Evolutionary conservation across 53 echinoderm and acorn worm species (phyloP), one percentile per base, ranked within the genome.

Genomic region (Patiria pectinifera): DNA sequence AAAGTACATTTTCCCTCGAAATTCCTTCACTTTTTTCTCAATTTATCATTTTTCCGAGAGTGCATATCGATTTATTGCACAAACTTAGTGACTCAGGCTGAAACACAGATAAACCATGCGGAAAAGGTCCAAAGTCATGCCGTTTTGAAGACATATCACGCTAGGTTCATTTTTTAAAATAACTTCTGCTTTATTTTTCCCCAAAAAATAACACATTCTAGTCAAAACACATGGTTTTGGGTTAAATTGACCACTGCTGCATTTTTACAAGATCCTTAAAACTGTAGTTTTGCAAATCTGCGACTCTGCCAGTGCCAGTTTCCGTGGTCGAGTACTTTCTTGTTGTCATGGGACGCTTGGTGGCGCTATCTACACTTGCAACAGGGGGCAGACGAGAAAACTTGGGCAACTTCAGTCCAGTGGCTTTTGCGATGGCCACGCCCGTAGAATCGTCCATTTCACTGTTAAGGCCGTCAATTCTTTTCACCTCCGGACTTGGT

Each of bases 381-480:
- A 85, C 70, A 21, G 69, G 69, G 6, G 47, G 74, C 48, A 81
- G 18, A 3, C 3, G 12, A 62, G 48, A 47, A 46, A 72, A 24
- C 58, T 58, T 87, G 4, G 74, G 75, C 87, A 87, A n/a, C 76
- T 48, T 86, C 72, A 71, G 22, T 35, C 86, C 86, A 22, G 71
- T 22, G 71, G 71, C 86, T 75, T 49, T 72, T 13, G 87, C 87
- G 44, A 87, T 75, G 74, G n/a, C 75, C 0, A 24, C 25, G 6
- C 53, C 86, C 13, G 86, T 86, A 16, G 11, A 6, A 3, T 69
- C 15, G 45, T 74, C 86, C 25, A 72, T 53, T 49, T 25, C 75
- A 12, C 46, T 69, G 2, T 69, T 9, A 45, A 85, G 69, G 70
- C 44, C 46, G 47, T 60, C 26, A 43, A 53, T 84, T 70, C 69